These are phyloP conservation scores for Rugalucina vietnamica DNA, from an alignment of 2,888 invertebrate genomes.

Conservation along the genomic window DNA sequence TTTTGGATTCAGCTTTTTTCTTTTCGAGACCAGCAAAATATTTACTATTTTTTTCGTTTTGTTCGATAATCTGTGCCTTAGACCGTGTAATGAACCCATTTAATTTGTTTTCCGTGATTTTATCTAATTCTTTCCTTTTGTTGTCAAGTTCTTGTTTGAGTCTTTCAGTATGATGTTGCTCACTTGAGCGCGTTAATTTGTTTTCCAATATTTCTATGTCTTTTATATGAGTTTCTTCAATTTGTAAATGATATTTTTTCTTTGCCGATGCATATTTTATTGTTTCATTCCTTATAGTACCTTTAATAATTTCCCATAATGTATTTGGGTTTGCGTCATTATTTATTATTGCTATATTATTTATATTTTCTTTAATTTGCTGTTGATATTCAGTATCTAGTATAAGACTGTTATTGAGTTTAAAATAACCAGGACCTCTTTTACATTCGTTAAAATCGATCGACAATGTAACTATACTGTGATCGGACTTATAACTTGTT, in stretches of 20 bases:
- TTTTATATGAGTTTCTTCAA: not conserved
- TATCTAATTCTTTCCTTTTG: not conserved
- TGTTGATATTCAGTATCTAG: not conserved
- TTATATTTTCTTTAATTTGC: not conserved
- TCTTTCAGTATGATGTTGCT: not conserved
- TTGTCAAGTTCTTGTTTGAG: not conserved
- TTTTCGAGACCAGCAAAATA: not conserved
- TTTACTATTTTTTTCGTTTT: not conserved
- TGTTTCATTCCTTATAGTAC: not conserved
- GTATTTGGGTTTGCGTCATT: not conserved
- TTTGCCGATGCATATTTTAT: conserved; percentile 4
- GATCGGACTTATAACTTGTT: not conserved
- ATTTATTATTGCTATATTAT: not conserved
- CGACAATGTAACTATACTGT: not conserved
- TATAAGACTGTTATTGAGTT: not conserved
- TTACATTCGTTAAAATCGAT: not conserved
- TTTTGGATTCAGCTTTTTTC: not conserved
- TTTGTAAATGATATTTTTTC: no score
- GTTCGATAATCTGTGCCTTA: not conserved
- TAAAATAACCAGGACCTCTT: not conserved
- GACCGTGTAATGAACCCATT: not conserved
- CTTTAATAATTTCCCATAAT: not conserved
- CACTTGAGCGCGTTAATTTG: not conserved
- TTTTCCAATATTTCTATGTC: not conserved
- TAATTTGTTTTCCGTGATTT: not conserved